Conservation (phyloP, 2,113 vertebrate species). For the Phyllostomus discolor region DNA sequence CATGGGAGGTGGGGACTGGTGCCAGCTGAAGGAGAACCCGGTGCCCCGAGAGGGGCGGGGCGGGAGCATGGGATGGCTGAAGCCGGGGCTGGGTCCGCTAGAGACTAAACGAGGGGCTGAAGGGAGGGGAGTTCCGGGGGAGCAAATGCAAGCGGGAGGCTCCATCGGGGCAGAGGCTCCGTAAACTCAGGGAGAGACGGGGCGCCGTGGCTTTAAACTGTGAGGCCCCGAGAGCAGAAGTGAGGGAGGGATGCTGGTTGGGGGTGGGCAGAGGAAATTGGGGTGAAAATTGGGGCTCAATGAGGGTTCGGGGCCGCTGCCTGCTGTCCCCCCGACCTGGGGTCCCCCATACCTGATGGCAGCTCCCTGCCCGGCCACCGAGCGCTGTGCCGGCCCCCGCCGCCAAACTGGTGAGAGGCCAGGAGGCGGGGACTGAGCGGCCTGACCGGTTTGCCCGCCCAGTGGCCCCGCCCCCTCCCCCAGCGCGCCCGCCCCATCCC, state of each 20-base stretch:
- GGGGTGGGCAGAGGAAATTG: accelerated
- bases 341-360: neutral
- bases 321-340: neutral
- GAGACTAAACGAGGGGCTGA: neutral
- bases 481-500: neutral
- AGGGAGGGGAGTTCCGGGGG: neutral
- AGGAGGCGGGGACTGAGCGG: neutral
- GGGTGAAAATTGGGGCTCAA: accelerated
- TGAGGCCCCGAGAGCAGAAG: neutral
- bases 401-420: neutral
- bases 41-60: neutral
- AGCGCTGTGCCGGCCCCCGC: neutral
- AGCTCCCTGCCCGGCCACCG: neutral
- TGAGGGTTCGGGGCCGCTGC: neutral
- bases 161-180: neutral
- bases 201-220: accelerated
- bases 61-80: neutral
- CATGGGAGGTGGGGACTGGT: neutral
- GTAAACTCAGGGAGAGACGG: neutral
- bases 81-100: neutral
- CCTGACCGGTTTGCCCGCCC: constrained; percentile 60
- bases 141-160: neutral
- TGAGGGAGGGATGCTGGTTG: neutral
- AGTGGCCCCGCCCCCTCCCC: constrained; percentile 1
- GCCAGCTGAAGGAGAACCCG: neutral